Base-by-base conservation (phyloP, 1,140 invertebrate genomes). In the Drosophila kohkoa region DNA sequence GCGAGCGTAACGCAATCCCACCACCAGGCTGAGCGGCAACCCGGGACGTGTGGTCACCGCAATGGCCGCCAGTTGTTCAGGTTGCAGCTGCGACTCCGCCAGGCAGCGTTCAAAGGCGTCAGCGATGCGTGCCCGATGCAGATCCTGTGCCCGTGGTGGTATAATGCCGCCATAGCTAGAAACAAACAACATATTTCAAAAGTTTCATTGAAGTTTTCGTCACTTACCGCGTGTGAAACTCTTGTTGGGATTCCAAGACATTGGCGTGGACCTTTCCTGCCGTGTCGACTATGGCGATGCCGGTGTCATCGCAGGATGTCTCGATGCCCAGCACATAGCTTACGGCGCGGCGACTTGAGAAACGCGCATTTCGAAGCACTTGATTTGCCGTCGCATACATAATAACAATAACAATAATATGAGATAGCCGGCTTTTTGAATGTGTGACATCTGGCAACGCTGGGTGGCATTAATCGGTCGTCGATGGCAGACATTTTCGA, bases 301-400 rank as follows among this genome's bases (percentile, higher is more conserved):
- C 98, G 3, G 98, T 99, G 92, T 99, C 99, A 94, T 99, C 99
- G 93, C 98, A 99, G 79, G 98, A 99, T n/a, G 98, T 99, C 95
- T 99, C 99, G 77, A 99, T 99, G 6, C 98, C 99, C 70, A 99
- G 52, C 7, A 92, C 80, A 74, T 89, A 83, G 60, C 77, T 83
- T 6, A 85, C 13, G 15, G 55, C 13, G 5, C 83, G 20, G 4
- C 80, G 77, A n/a, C 25, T 41, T 20, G 32, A 28, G 5, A n/a
- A 6, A 11, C 43, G n/a, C 10, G 41, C 8, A 2, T n/a, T 25
- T 68, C 38, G 32, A 1, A 51, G 51, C 32, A 63, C 16, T 30
- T 30, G 49, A n/a, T 13, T 10, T 20, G 16, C 32, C 54, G 49
- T 25, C 41, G 49, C 38, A 67, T 77, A 71, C 75, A 72, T 76